phyloP scores from a whole-genome alignment of 2,888 invertebrate genomes.

The Chesias legatella region DNA sequence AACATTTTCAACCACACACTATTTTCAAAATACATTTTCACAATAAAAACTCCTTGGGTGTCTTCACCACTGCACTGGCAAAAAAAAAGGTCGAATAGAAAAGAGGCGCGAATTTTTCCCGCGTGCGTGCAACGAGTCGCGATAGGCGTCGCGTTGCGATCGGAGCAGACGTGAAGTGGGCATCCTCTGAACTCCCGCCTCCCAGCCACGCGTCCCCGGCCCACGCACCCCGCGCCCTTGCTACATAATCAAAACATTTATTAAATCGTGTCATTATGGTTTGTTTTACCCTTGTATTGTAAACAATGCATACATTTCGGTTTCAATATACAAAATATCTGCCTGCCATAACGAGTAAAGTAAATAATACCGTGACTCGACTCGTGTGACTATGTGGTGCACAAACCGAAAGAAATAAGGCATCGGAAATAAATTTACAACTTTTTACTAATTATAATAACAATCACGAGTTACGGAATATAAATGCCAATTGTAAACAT shows the following conservation, averaged over 20 bases:
- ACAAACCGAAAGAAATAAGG: too few species aligned
- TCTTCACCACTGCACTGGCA: constrained; percentile 16
- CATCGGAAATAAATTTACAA: too few species aligned
- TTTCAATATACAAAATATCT: too few species aligned
- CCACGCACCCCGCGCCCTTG: constrained; percentile 48
- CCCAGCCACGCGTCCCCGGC: constrained; percentile 43
- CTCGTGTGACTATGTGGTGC: too few species aligned
- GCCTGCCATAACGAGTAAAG: too few species aligned
- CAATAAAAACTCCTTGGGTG: constrained; percentile 22
- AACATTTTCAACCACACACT: constrained; percentile 24
- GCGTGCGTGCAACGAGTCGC: constrained; percentile 29
- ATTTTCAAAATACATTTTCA: constrained; percentile 18
- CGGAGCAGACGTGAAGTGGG: constrained; percentile 57
- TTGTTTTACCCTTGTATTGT: constrained; percentile 4
- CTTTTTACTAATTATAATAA: too few species aligned
- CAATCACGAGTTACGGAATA: too few species aligned
- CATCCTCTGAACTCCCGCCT: constrained; percentile 56
- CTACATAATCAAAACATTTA: constrained; percentile 41
- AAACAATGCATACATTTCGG: too few species aligned
- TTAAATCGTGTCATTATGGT: constrained; percentile 9
- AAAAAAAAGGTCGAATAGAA: constrained; percentile 20
- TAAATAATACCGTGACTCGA: too few species aligned
- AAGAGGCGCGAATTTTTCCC: constrained; percentile 36
- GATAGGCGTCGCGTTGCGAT: constrained; percentile 60
- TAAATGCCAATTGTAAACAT: too few species aligned